Evolutionary conservation across 2,113 vertebrate genomes (phyloP).

Genomic region (Catharus bicknelli): DNA sequence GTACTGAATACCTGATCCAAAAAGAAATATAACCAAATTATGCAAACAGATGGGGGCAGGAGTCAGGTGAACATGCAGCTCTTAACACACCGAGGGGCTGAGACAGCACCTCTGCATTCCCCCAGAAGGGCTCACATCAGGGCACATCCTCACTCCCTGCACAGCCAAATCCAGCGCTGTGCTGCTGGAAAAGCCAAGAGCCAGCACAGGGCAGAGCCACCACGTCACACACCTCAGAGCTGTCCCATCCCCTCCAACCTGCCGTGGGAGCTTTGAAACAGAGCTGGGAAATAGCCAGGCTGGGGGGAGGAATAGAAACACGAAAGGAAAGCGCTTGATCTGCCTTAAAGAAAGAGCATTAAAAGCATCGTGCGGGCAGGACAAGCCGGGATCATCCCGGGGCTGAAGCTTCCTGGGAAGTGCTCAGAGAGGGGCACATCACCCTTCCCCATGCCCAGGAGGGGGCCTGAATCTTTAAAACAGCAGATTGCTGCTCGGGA

Average conservation of each 20-base stretch:
- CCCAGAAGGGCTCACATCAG: neutral
- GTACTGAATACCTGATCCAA: slow-evolving; percentile 61
- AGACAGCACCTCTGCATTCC: slow-evolving; percentile 10
- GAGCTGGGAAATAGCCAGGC: neutral
- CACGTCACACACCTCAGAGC: neutral
- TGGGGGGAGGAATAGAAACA: neutral
- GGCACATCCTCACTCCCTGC: neutral
- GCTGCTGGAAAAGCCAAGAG: neutral
- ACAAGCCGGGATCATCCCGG: neutral
- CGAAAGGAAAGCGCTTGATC: neutral
- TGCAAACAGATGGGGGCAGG: slow-evolving; percentile 21
- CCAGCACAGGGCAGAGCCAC: neutral
- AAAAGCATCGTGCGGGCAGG: neutral
- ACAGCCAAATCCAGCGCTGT: neutral
- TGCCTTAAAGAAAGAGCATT: neutral
- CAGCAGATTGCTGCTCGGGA: neutral
- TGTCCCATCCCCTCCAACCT: neutral
- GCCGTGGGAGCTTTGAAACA: slow-evolving; percentile 25
- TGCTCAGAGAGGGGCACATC: neutral
- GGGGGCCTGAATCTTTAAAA: neutral
- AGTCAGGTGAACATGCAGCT: slow-evolving; percentile 52
- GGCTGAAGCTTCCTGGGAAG: neutral
- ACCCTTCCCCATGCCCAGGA: neutral
- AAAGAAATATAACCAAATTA: slow-evolving; percentile 57
- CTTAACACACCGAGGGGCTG: neutral